These are phyloP conservation scores for Noctua fimbriata DNA, from an alignment of 2,888 invertebrate genomes.

Conservation along the genomic window DNA sequence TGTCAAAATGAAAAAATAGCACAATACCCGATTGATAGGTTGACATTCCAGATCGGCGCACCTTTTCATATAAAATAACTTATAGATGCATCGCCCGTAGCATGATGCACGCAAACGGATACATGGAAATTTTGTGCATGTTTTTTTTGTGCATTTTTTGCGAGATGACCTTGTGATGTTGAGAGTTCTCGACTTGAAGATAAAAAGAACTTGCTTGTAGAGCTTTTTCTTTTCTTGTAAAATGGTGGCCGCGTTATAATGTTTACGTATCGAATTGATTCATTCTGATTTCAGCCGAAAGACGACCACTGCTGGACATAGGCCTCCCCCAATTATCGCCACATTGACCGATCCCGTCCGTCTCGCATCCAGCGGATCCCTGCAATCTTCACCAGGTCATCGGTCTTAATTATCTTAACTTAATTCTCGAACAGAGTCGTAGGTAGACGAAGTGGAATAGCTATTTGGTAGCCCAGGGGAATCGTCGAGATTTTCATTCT, in stretches of 20 bases:
- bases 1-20: conserved; percentile 61
- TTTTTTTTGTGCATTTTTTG: conserved; percentile 12
- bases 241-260: background rate
- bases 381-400: too few species aligned
- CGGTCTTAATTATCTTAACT: background rate
- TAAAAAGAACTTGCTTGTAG: background rate
- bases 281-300: too few species aligned
- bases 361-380: too few species aligned
- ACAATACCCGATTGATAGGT: conserved; percentile 61
- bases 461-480: background rate
- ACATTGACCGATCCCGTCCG: too few species aligned
- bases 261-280: background rate
- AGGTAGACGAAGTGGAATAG: background rate
- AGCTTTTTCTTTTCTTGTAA: background rate
- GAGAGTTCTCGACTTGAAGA: conserved; percentile 15
- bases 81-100: conserved; percentile 38
- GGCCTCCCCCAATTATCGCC: too few species aligned
- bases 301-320: too few species aligned
- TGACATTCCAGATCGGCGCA: conserved; percentile 52
- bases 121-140: conserved; percentile 29
- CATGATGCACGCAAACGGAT: conserved; percentile 40
- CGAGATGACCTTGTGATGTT: conserved; percentile 26
- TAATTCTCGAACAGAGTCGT: background rate
- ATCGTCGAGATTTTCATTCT: background rate
- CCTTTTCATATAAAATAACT: conserved; percentile 54